These are phyloP conservation scores for Scytalopus superciliaris DNA, from an alignment of 2,113 vertebrate genomes.

Conservation along the genomic window DNA sequence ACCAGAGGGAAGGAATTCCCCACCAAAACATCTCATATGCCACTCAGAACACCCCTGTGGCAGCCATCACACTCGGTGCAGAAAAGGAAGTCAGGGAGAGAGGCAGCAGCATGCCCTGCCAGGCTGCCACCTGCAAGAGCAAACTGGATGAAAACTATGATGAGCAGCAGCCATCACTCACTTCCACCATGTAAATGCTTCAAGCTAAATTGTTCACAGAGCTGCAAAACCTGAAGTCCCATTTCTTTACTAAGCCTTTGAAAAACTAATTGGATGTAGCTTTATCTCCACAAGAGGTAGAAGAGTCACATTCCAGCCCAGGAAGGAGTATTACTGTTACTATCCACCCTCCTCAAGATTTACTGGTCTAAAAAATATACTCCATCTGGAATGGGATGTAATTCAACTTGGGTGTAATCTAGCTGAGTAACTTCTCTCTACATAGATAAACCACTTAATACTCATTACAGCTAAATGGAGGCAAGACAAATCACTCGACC, in stretches of 20 bases:
- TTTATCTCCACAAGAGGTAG: not conserved
- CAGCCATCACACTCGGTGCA: not conserved
- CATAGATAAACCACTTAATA: constrained; percentile 60
- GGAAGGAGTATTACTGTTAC: not conserved
- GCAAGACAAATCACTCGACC: constrained; percentile 42
- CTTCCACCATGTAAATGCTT: not conserved
- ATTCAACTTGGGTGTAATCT: constrained; percentile 49
- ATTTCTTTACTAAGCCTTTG: not conserved
- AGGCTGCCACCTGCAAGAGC: not conserved
- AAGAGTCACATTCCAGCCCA: not conserved
- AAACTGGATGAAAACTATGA: not conserved
- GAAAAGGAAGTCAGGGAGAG: not conserved
- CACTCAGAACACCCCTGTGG: not conserved
- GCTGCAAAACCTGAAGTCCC: not conserved
- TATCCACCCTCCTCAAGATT: constrained; percentile 35
- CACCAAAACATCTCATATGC: not conserved
- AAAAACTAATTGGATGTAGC: not conserved
- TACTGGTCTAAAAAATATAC: constrained; percentile 36
- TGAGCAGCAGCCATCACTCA: not conserved
- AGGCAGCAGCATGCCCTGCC: rapidly evolving
- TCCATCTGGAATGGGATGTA: constrained; percentile 26
- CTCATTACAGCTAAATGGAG: constrained; percentile 53
- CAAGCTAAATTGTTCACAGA: not conserved
- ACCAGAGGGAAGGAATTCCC: not conserved
- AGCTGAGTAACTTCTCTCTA: constrained; percentile 44